These are phyloP conservation scores for Polylopha cassiicola DNA, from an alignment of 2,888 invertebrate species.

Conservation along the genomic window DNA sequence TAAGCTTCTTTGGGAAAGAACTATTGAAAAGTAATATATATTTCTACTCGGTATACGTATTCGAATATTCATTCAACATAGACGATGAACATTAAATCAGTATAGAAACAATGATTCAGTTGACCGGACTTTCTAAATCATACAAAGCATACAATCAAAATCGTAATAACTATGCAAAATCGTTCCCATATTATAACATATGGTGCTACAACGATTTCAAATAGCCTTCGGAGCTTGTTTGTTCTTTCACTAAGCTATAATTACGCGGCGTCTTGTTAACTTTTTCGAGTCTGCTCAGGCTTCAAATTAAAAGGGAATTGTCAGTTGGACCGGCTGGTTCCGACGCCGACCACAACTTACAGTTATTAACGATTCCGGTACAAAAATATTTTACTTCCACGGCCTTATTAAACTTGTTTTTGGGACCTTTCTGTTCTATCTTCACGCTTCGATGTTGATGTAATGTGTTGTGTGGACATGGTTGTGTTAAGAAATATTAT, in stretches of 20 bases:
- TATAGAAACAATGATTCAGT: not conserved
- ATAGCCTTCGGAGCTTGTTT: slow-evolving; percentile 60
- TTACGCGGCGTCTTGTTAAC: slow-evolving; percentile 72
- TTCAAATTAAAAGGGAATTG: slow-evolving; percentile 73
- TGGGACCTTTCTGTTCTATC: slow-evolving; percentile 59
- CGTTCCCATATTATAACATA: slow-evolving; percentile 43
- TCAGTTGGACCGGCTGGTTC: slow-evolving; percentile 43
- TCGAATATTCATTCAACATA: no score
- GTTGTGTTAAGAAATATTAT: slow-evolving; percentile 13
- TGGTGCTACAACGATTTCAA: slow-evolving; percentile 54
- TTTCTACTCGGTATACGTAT: no score
- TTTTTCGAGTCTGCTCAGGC: slow-evolving; percentile 58
- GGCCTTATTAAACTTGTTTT: slow-evolving; percentile 72
- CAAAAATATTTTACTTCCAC: slow-evolving; percentile 75
- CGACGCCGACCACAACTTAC: slow-evolving; percentile 61
- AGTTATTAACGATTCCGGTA: slow-evolving; percentile 74
- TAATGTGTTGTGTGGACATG: slow-evolving; percentile 43
- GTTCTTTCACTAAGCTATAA: slow-evolving; percentile 65
- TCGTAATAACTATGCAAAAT: slow-evolving; percentile 38
- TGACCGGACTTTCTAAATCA: no score
- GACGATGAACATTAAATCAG: no score
- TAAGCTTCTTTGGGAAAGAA: no score
- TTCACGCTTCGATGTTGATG: slow-evolving; percentile 41
- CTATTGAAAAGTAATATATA: no score
- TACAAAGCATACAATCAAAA: slow-evolving; percentile 1